Conservation (phyloP, 2,113 vertebrate species). For the Zosterops hypoxanthus region DNA sequence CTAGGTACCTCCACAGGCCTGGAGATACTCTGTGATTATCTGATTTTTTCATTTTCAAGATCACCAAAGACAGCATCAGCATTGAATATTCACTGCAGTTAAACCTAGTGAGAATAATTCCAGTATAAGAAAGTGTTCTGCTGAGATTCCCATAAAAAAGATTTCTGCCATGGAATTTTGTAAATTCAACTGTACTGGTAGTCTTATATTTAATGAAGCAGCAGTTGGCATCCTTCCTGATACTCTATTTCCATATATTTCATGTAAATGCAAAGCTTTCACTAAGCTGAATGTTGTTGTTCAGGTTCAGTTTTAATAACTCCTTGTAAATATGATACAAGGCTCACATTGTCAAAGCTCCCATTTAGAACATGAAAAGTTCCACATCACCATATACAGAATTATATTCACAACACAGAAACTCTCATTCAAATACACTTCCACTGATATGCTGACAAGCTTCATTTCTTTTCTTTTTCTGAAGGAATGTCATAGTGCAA, state of each 20-base stretch:
- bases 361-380: neutral
- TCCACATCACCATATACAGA: neutral
- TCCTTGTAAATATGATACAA: neutral
- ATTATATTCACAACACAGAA: neutral
- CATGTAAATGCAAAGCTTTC: constrained; percentile 25
- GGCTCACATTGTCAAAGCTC: constrained; percentile 2
- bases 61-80: neutral
- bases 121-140: neutral
- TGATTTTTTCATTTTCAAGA: neutral
- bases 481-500: neutral
- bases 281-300: neutral
- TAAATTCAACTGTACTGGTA: constrained; percentile 10
- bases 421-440: neutral
- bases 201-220: constrained; percentile 33
- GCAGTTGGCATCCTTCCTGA: constrained; percentile 8
- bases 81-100: neutral
- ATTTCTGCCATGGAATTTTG: neutral
- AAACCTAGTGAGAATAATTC: neutral
- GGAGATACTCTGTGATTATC: neutral
- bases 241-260: constrained; percentile 17
- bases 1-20: neutral
- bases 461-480: neutral
- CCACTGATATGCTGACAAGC: neutral
- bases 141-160: constrained; percentile 32
- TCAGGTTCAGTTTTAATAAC: constrained; percentile 32